Base-by-base conservation (phyloP, 2,888 invertebrate genomes). In the Stenotaenia linearis region DNA sequence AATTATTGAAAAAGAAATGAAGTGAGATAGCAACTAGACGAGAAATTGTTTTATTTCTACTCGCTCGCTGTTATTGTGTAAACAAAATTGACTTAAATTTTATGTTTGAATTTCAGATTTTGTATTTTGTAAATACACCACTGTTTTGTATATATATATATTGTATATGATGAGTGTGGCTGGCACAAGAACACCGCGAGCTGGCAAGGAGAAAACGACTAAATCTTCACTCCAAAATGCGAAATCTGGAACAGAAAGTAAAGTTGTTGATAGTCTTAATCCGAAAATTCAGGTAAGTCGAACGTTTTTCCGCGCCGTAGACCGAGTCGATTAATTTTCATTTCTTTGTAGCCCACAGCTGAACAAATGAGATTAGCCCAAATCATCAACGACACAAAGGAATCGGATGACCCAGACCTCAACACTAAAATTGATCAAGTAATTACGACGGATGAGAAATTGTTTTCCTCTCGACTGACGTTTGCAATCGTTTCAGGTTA, bases 291-390 rank as follows among this genome's bases (percentile, higher is more conserved):
- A 89, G 88, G 89, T 89, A 81, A 9, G 25, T 23, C 1, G 9
- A 9, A 23, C 18, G n/a, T n/a, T n/a, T n/a, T n/a, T n/a, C n/a
- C n/a, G n/a, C n/a, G n/a, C n/a, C n/a, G n/a, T n/a, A n/a, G n/a
- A n/a, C n/a, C n/a, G n/a, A n/a, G n/a, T n/a, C n/a, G n/a, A n/a
- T n/a, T n/a, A n/a, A n/a, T n/a, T n/a, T 74, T 74, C 5, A 74
- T 74, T 25, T 25, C 82, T 81, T 81, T 77, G 87, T 88, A 92
- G 91, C 91, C 93, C 82, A 93, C 93, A 84, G 91, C 92, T 87
- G 94, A 94, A 88, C 94, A 94, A 88, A 90, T 93, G 85, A 91
- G 93, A 84, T 90, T 94, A 89, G 93, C 93, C 87, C 91, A 92
- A 89, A 92, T 94, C 86, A 93, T 92, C 86, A 91, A 91, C 85